Evolutionary conservation across 2,888 invertebrate species (phyloP).

Genomic region (Melanotus villosus): DNA sequence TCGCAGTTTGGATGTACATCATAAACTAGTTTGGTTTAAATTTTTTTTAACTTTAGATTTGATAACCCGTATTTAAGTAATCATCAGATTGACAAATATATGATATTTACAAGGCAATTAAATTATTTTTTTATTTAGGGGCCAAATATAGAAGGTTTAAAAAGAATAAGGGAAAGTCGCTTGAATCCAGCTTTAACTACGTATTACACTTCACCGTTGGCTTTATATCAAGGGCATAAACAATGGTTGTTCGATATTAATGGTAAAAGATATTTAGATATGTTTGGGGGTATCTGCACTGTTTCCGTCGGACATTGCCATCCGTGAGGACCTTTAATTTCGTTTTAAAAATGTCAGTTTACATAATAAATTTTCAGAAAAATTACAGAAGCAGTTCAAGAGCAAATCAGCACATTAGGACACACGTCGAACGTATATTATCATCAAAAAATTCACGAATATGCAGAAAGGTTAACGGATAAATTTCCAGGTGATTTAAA

Average conservation of each 20-base stretch:
- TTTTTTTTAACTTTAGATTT: background rate
- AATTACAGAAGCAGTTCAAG: constrained; percentile 82
- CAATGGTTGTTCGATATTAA: constrained; percentile 94
- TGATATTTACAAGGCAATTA: too few species aligned
- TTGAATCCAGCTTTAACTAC: constrained; percentile 81
- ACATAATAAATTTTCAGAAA: constrained; percentile 76
- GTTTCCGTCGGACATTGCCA: constrained; percentile 98
- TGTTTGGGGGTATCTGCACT: constrained; percentile 97
- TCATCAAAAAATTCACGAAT: constrained; percentile 92
- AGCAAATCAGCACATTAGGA: constrained; percentile 88
- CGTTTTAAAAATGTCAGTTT: background rate
- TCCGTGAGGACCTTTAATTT: constrained; percentile 80
- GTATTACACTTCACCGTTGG: constrained; percentile 86
- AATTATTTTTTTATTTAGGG: constrained; percentile 72
- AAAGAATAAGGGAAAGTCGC: constrained; percentile 73
- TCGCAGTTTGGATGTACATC: too few species aligned
- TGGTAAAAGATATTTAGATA: constrained; percentile 91
- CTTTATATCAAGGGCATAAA: constrained; percentile 89
- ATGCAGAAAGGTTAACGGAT: constrained; percentile 83
- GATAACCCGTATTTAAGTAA: background rate
- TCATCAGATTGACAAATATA: background rate
- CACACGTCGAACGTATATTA: constrained; percentile 95
- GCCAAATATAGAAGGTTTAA: constrained; percentile 73
- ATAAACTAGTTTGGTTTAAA: too few species aligned
- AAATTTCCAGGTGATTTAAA: constrained; percentile 91